Conservation (phyloP, 2,797 vertebrate genomes). For the Sylvilagus floridanus region DNA sequence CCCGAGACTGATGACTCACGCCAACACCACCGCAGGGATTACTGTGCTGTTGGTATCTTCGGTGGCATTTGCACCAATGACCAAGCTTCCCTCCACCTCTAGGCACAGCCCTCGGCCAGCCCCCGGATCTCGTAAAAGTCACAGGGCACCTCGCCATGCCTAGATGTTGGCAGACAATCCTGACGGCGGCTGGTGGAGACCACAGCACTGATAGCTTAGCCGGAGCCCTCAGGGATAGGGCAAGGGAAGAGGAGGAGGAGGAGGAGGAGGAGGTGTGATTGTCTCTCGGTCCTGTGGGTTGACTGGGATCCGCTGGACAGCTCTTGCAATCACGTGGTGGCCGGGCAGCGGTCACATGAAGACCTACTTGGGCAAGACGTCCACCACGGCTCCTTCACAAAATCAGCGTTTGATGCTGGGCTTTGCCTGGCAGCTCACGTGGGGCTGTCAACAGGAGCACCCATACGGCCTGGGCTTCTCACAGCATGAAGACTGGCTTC, state of each 20-base stretch:
- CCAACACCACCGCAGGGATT: constrained; percentile 90
- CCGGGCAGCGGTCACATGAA: background rate
- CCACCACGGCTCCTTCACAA: background rate
- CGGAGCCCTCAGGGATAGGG: background rate
- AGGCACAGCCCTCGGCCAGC: background rate
- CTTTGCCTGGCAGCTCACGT: background rate
- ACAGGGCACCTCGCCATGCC: background rate
- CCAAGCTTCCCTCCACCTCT: constrained; percentile 79
- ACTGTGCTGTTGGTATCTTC: constrained; percentile 82
- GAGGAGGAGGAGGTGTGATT: background rate
- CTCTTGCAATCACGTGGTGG: background rate
- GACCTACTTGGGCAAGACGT: background rate
- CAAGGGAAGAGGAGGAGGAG: too few species aligned
- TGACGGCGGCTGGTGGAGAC: background rate
- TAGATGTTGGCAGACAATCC: background rate
- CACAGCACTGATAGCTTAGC: background rate
- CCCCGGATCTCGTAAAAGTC: background rate
- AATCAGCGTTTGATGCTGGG: background rate
- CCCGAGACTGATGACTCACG: constrained; percentile 91
- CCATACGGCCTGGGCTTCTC: background rate
- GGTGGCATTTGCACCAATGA: constrained; percentile 87
- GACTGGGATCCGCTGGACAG: background rate
- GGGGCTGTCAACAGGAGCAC: background rate
- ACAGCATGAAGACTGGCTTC: background rate
- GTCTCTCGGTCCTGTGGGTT: background rate